These are phyloP conservation scores for Bedellia somnulentella DNA, from an alignment of 2,888 invertebrate genomes.

Conservation along the genomic window DNA sequence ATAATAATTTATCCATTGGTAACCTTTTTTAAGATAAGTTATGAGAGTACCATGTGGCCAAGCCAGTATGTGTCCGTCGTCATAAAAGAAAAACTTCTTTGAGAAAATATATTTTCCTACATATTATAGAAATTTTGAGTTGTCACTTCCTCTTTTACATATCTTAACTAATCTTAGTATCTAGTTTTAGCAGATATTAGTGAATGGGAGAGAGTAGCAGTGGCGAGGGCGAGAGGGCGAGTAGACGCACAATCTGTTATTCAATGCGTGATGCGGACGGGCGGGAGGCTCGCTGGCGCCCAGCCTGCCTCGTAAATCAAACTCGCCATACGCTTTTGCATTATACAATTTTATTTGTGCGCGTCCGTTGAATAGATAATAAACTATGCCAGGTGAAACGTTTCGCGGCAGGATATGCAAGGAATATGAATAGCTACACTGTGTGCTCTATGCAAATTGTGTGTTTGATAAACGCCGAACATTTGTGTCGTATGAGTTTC, in stretches of 20 bases:
- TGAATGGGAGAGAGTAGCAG: too few species aligned
- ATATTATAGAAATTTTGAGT: too few species aligned
- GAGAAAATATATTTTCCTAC: too few species aligned
- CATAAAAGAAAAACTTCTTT: too few species aligned
- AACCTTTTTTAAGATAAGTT: too few species aligned
- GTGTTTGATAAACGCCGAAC: not conserved
- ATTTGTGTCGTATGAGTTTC: too few species aligned
- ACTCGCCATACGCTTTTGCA: constrained; percentile 60
- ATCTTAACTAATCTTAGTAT: too few species aligned
- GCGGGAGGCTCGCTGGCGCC: constrained; percentile 18
- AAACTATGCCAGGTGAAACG: constrained; percentile 56
- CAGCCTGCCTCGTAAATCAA: constrained; percentile 51
- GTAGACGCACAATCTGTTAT: constrained; percentile 23
- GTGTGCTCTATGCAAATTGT: constrained; percentile 33
- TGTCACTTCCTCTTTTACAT: too few species aligned
- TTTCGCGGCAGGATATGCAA: constrained; percentile 37
- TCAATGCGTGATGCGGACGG: constrained; percentile 36
- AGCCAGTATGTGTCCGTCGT: too few species aligned
- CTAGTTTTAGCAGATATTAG: too few species aligned
- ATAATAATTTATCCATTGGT: too few species aligned
- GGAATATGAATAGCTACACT: constrained; percentile 26
- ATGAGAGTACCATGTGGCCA: too few species aligned
- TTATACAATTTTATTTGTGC: constrained; percentile 63
- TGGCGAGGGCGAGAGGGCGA: not conserved
- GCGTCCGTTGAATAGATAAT: constrained; percentile 59